Evolutionary conservation across 1,140 invertebrate genomes (phyloP).

Genomic region (Drosophila busckii): DNA sequence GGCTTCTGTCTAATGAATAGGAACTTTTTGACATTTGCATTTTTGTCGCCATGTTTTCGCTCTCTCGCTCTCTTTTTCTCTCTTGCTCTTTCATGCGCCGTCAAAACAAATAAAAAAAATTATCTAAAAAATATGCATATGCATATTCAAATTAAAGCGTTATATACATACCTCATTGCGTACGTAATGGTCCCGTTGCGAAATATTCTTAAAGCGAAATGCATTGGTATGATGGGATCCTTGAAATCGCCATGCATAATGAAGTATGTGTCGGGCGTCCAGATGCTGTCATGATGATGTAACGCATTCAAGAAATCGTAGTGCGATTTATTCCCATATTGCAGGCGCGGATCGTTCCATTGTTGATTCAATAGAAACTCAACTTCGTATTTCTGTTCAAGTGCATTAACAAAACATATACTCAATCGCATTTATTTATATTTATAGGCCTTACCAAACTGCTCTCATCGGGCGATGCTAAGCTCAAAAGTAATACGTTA

Average conservation of each 20-base stretch:
- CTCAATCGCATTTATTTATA: constrained; percentile 96
- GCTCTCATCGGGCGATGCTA: constrained; percentile 96
- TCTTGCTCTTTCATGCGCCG: constrained; percentile 41
- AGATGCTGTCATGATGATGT: constrained; percentile 92
- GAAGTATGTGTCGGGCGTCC: constrained; percentile 96
- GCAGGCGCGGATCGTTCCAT: constrained; percentile 92
- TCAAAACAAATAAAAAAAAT: constrained; percentile 43
- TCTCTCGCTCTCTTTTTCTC: not conserved
- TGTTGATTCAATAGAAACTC: constrained; percentile 94
- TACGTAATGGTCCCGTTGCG: constrained; percentile 95
- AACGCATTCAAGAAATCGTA: constrained; percentile 94
- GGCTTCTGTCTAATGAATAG: constrained; percentile 26
- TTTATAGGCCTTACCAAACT: constrained; percentile 88
- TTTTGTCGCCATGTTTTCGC: constrained; percentile 13
- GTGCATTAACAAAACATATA: too few species aligned
- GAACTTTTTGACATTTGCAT: constrained; percentile 35
- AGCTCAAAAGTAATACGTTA: constrained; percentile 93
- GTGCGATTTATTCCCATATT: constrained; percentile 90
- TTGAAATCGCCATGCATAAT: constrained; percentile 97
- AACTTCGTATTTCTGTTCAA: constrained; percentile 97
- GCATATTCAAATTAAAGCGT: constrained; percentile 50
- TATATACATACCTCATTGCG: constrained; percentile 87
- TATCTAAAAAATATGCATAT: constrained; percentile 32
- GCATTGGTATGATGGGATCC: constrained; percentile 92
- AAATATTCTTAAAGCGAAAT: constrained; percentile 93